Conservation (phyloP, 1,140 invertebrate genomes). For the Cydia strobilella region DNA sequence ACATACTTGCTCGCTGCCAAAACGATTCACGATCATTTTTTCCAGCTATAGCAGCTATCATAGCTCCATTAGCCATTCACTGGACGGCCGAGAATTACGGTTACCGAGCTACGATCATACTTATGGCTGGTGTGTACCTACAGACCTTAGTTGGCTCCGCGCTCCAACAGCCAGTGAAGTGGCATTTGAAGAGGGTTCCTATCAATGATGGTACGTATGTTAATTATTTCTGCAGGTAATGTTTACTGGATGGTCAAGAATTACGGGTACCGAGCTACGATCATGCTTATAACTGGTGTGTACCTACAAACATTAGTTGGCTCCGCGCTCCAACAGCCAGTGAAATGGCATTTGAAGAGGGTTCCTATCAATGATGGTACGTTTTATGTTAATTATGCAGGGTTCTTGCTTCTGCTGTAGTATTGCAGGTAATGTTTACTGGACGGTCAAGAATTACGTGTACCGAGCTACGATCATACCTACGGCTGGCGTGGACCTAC, state of each 20-base stretch:
- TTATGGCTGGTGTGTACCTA: constrained; percentile 25
- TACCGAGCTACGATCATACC: constrained; percentile 33
- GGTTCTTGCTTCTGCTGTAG: no score
- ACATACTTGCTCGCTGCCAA: no score
- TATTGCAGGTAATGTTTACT: neutral
- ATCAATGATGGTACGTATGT: neutral
- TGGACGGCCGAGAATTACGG: constrained; percentile 31
- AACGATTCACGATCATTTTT: no score
- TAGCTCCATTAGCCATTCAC: constrained; percentile 3
- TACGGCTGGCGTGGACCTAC: constrained; percentile 26
- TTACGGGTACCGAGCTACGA: constrained; percentile 32
- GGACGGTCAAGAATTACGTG: constrained; percentile 23
- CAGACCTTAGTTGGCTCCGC: constrained; percentile 31
- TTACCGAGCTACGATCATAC: constrained; percentile 32
- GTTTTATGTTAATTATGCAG: neutral
- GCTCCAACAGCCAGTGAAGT: constrained; percentile 35
- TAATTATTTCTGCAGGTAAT: no score
- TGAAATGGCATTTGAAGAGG: constrained; percentile 35
- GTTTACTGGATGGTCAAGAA: constrained; percentile 7
- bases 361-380: neutral
- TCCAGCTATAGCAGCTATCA: constrained; percentile 6
- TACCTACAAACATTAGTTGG: constrained; percentile 34
- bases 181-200: constrained; percentile 31
- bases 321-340: constrained; percentile 23
- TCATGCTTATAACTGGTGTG: constrained; percentile 32